phyloP scores from a whole-genome alignment of 2,888 invertebrate genomes.

The Pandemis heparana region DNA sequence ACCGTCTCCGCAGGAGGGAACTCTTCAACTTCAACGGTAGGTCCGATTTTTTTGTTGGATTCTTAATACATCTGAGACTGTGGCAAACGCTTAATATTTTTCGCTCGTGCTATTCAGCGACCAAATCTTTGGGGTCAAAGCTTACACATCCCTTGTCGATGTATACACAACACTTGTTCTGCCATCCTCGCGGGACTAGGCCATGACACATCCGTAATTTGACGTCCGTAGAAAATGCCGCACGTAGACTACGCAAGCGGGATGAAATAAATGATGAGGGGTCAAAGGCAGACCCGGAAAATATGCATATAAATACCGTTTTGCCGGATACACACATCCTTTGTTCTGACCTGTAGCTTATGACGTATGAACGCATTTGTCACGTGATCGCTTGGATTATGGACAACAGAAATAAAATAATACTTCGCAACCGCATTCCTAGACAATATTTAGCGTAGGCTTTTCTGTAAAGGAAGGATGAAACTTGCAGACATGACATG shows the following conservation, averaged over 20 bases:
- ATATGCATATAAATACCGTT: conserved; percentile 14
- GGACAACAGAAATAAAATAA: neutral
- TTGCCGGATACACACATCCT: conserved; percentile 4
- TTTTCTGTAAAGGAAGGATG: too few species aligned
- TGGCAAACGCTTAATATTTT: neutral
- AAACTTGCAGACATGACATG: too few species aligned
- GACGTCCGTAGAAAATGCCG: conserved; percentile 22
- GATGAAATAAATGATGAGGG: conserved; percentile 36
- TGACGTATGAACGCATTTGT: conserved; percentile 6
- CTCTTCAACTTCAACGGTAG: too few species aligned
- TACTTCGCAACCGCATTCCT: too few species aligned
- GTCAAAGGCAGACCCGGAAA: conserved; percentile 15
- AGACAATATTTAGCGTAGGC: too few species aligned
- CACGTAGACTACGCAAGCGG: conserved; percentile 19
- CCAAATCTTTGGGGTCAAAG: neutral
- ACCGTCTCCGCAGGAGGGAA: too few species aligned
- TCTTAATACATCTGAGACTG: neutral
- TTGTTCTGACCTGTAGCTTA: conserved; percentile 8
- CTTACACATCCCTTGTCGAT: neutral
- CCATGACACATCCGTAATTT: conserved; percentile 24
- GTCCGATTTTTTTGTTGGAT: too few species aligned
- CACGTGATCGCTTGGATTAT: neutral
- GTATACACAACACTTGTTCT: conserved; percentile 1
- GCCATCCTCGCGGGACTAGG: neutral
- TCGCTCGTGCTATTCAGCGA: conserved; percentile 10